Percentiles rank a stretch among this genome's conserved stretches.
Evolutionary conservation across 1,140 invertebrate genomes (phyloP).

Genomic region (Pseudomyrmex cubaensis): DNA sequence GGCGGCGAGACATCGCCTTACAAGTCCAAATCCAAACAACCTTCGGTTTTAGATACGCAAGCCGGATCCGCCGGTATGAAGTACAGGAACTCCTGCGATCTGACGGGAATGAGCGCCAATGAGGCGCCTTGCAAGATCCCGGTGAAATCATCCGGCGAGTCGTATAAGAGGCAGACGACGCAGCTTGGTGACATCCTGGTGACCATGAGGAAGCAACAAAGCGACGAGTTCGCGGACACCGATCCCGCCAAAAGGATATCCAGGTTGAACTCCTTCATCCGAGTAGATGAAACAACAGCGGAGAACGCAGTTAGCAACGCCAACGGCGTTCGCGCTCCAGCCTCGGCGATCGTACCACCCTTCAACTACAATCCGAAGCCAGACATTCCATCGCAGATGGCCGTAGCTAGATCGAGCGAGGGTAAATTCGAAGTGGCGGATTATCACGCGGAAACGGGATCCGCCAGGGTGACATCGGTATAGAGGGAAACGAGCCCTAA

Average conservation of each 20-base stretch:
- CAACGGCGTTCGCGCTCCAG: slow-evolving; percentile 66
- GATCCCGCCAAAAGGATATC: slow-evolving; percentile 83
- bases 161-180: slow-evolving; percentile 60
- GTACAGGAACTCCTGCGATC: slow-evolving; percentile 80
- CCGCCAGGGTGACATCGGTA: slow-evolving; percentile 80
- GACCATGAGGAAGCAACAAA: slow-evolving; percentile 72
- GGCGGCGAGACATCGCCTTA: slow-evolving; percentile 3
- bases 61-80: slow-evolving; percentile 47
- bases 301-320: slow-evolving; percentile 34
- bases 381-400: slow-evolving; percentile 66
- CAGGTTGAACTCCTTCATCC: slow-evolving; percentile 84
- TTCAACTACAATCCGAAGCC: slow-evolving; percentile 86
- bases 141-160: slow-evolving; percentile 70
- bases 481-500: slow-evolving; percentile 60
- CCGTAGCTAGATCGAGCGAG: slow-evolving; percentile 62
- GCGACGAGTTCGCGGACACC: slow-evolving; percentile 16
- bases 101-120: slow-evolving; percentile 74
- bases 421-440: slow-evolving; percentile 67
- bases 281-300: slow-evolving; percentile 74
- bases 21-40: slow-evolving; percentile 61
- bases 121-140: slow-evolving; percentile 77
- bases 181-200: slow-evolving; percentile 64
- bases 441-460: slow-evolving; percentile 72
- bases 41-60: slow-evolving; percentile 48
- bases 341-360: slow-evolving; percentile 85